Evolutionary conservation across 2,113 vertebrate genomes (phyloP), one percentile per base, ranked within the genome.

Genomic region (Trematocara unimaculatum): DNA sequence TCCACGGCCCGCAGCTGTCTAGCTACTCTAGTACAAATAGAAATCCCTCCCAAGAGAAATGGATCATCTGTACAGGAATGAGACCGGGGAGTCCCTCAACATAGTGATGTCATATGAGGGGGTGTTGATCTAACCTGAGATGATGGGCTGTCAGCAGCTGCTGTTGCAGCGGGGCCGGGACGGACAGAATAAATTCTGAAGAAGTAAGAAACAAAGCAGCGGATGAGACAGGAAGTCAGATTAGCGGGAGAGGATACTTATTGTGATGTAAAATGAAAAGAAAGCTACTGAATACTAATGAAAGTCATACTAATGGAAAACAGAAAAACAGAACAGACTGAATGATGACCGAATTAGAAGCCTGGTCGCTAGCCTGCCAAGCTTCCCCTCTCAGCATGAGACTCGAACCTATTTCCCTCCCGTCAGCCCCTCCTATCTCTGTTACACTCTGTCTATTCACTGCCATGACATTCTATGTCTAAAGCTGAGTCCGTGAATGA

Each of bases 101-200:
- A 67, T 56, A 40, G 80, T 93, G 87, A 92, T 87, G 84, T 90
- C 88, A 90, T 82, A 26, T 86, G 58, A 92, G 91, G 80, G 87
- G 91, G 88, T 77, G 84, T 42, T 90, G 92, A 94, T 91, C 82
- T 92, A 91, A 91, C 40, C 82, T 67, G 17, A 74, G 60, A 38
- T 84, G 93, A 93, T 84, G 87, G 79, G 86, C 90, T 94, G 93
- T 92, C 94, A 82, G 92, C 88, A 87, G 87, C 87, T 89, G 86
- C 87, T 56, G 47, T 82, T 85, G 81, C 74, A 86, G 54, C 33
- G 20, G 38, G 18, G 81, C 81, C 14, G 3, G 77, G 49, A 85
- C 12, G 47, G 88, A 91, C 79, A 87, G 87, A 91, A 87, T 90
- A 90, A 85, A 87, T 87, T 45, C 85, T 88, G 77, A 86, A 85